Conservation (phyloP, 2,113 vertebrate genomes). For the Psilopsiagon aurifrons region DNA sequence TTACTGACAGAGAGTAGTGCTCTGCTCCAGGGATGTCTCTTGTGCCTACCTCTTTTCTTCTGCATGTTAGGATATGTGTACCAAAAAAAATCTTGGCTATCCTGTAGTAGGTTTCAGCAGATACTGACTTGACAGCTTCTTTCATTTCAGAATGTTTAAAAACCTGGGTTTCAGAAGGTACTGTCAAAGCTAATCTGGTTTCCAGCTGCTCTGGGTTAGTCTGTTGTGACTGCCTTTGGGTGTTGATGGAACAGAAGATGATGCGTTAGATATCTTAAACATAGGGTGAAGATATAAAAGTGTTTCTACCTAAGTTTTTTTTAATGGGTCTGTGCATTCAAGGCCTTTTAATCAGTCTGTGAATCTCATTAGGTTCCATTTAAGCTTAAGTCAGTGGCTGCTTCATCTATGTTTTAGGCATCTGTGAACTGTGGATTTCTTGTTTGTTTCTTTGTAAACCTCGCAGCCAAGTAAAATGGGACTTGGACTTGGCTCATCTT, state of each 20-base stretch:
- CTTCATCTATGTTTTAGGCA: background rate
- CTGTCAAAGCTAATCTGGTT: background rate
- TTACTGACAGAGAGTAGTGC: background rate
- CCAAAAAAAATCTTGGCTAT: background rate
- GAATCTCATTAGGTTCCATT: background rate
- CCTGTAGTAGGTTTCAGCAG: background rate
- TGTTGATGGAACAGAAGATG: constrained; percentile 4
- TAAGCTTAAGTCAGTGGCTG: background rate
- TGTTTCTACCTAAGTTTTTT: background rate
- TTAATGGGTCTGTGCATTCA: background rate
- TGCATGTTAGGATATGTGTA: background rate
- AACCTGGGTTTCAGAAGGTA: background rate
- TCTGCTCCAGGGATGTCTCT: background rate
- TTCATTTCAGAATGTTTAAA: background rate
- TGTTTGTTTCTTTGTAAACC: background rate
- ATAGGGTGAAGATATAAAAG: background rate
- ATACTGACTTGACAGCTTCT: background rate
- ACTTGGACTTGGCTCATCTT: background rate
- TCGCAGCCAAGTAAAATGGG: background rate
- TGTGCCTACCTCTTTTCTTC: background rate
- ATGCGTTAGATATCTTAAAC: background rate
- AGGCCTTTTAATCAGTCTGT: background rate
- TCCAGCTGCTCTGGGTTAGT: background rate
- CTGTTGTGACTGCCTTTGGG: background rate
- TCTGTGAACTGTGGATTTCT: background rate